Percentiles rank a stretch among this genome's conserved stretches.
Evolutionary conservation across 2,888 invertebrate genomes (phyloP).

Genomic region (Callimorpha dominula): DNA sequence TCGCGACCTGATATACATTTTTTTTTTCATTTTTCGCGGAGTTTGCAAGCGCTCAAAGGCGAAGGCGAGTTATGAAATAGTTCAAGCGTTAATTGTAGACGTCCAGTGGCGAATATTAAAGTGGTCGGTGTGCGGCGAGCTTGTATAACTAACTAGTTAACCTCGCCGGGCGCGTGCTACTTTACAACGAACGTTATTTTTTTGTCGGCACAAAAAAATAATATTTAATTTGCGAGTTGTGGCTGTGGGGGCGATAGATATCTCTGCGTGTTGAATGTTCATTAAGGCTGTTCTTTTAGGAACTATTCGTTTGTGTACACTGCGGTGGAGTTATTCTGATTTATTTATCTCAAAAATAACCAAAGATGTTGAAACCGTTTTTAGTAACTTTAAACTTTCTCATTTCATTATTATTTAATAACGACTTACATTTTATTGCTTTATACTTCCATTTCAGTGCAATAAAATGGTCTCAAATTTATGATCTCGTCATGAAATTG

Average conservation of each 20-base stretch:
- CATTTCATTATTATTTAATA: background rate
- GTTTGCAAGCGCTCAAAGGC: conserved; percentile 79
- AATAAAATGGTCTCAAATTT: background rate
- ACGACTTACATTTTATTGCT: background rate
- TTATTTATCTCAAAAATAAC: conserved; percentile 13
- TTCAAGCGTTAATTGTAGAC: conserved; percentile 85
- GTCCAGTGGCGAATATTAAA: conserved; percentile 85
- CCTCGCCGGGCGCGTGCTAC: conserved; percentile 64
- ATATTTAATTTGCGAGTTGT: conserved; percentile 74
- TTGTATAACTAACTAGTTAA: conserved; percentile 78
- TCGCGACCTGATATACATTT: conserved; percentile 72
- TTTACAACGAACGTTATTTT: conserved; percentile 65
- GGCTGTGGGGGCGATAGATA: conserved; percentile 50
- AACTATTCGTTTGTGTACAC: conserved; percentile 26
- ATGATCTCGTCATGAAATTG: background rate
- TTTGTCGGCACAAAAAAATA: conserved; percentile 69
- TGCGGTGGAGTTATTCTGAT: conserved; percentile 8
- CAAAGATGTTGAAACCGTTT: background rate
- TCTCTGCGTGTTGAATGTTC: conserved; percentile 53
- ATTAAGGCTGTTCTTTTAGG: conserved; percentile 34
- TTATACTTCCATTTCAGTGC: background rate
- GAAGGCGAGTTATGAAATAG: conserved; percentile 84
- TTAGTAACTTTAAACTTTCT: too few species aligned
- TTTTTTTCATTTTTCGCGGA: conserved; percentile 69
- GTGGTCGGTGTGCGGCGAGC: conserved; percentile 68